Conservation (phyloP, 2,797 vertebrate genomes). For the Lateolabrax maculatus region DNA sequence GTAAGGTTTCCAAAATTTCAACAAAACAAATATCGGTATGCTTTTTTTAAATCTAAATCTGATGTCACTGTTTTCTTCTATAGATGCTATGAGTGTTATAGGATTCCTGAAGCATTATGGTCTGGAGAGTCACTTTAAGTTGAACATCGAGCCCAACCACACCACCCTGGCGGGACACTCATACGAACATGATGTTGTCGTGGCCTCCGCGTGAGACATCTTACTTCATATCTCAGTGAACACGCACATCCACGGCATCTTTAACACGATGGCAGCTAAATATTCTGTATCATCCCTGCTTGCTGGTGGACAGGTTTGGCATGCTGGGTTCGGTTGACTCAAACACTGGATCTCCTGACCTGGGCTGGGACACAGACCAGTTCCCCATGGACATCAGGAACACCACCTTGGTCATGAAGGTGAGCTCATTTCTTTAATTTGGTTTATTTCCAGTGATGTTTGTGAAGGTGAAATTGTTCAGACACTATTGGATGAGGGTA, state of each 20-base stretch:
- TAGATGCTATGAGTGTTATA: conserved; percentile 83
- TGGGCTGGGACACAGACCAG: conserved; percentile 84
- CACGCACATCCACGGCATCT: not conserved
- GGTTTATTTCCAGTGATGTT: not conserved
- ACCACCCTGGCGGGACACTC: conserved; percentile 83
- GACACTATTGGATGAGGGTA: not conserved
- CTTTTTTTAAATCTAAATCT: too few relatives aligned
- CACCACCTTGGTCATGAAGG: conserved; percentile 83
- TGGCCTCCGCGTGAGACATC: conserved; percentile 75
- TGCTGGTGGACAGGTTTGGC: conserved; percentile 69
- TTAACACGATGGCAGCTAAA: not conserved
- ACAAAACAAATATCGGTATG: not conserved
- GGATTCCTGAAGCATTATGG: conserved; percentile 80
- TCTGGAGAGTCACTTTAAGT: conserved; percentile 79
- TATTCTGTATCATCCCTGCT: not conserved
- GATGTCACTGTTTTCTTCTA: not conserved
- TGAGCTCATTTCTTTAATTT: conserved; percentile 21
- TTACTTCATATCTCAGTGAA: not conserved
- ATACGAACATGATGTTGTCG: conserved; percentile 80
- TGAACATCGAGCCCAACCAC: conserved; percentile 85
- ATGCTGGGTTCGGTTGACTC: conserved; percentile 85
- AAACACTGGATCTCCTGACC: conserved; percentile 82
- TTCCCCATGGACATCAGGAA: conserved; percentile 84
- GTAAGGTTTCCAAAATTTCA: conserved; percentile 39
- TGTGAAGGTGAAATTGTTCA: not conserved